phyloP scores from a whole-genome alignment of 2,888 invertebrate genomes.

The Brachylomia viminalis region DNA sequence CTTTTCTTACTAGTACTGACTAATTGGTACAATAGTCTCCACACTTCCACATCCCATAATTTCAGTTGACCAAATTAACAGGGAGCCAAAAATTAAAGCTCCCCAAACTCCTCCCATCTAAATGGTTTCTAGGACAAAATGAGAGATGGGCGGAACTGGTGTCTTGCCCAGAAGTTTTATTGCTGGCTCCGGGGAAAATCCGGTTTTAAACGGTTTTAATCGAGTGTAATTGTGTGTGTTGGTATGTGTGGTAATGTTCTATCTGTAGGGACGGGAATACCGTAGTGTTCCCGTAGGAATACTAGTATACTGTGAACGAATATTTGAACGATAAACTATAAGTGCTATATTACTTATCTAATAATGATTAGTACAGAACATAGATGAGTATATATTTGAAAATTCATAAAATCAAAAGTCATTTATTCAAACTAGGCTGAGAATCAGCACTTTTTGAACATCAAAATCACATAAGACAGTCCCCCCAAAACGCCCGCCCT shows the following conservation, averaged over 20 bases:
- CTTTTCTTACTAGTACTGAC: background rate
- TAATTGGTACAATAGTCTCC: conserved; percentile 25
- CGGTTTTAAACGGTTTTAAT: conserved; percentile 65
- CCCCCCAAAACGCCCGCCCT: no score
- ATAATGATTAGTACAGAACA: background rate
- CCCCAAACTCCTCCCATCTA: conserved; percentile 68
- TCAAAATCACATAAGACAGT: no score
- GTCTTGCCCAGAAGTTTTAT: conserved; percentile 82
- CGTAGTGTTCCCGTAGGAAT: background rate
- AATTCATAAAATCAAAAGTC: no score
- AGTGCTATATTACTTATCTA: background rate
- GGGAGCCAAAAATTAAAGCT: conserved; percentile 72
- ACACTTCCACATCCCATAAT: conserved; percentile 35
- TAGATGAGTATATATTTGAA: no score
- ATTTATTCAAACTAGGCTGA: no score
- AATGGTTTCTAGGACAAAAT: conserved; percentile 76
- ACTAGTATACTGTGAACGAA: background rate
- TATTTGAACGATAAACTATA: background rate
- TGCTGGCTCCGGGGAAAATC: conserved; percentile 66
- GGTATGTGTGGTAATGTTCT: conserved; percentile 1
- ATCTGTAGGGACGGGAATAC: background rate
- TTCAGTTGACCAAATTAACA: conserved; percentile 66
- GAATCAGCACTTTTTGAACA: no score
- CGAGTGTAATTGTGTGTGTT: conserved; percentile 43
- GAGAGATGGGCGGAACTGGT: conserved; percentile 80